Conservation (phyloP, 2,113 vertebrate genomes). For the Butorides virescens region DNA sequence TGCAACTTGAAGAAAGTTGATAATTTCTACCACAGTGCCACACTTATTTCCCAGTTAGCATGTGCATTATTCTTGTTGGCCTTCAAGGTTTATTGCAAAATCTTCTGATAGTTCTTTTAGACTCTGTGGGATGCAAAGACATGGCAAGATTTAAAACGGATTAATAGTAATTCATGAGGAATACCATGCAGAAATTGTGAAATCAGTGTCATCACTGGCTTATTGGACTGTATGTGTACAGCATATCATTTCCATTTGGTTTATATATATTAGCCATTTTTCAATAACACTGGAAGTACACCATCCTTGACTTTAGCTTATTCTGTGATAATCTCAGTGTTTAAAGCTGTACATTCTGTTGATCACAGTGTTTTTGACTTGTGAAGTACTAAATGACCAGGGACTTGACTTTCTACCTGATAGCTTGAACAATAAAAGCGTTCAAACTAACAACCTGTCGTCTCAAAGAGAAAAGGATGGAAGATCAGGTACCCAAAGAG, state of each 20-base stretch:
- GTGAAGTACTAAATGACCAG: neutral
- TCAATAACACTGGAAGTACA: neutral
- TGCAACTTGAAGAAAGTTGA: neutral
- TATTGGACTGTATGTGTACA: neutral
- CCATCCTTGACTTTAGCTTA: neutral
- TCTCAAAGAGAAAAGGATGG: neutral
- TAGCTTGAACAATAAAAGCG: neutral
- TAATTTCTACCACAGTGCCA: neutral
- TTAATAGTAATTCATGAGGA: neutral
- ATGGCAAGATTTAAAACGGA: neutral
- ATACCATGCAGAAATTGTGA: neutral
- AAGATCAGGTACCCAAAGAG: neutral
- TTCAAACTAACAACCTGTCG: neutral
- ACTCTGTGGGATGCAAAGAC: neutral
- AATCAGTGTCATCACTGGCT: neutral
- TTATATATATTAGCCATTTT: neutral
- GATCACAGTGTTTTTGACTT: neutral
- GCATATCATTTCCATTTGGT: neutral
- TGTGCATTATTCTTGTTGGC: neutral
- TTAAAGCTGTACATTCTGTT: neutral
- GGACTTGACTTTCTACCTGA: neutral
- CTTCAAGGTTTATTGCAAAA: neutral
- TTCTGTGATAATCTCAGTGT: neutral
- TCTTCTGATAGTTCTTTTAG: neutral
- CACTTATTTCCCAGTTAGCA: neutral